Base-by-base conservation (phyloP, 2,797 vertebrate species). In the Lagorchestes hirsutus region DNA sequence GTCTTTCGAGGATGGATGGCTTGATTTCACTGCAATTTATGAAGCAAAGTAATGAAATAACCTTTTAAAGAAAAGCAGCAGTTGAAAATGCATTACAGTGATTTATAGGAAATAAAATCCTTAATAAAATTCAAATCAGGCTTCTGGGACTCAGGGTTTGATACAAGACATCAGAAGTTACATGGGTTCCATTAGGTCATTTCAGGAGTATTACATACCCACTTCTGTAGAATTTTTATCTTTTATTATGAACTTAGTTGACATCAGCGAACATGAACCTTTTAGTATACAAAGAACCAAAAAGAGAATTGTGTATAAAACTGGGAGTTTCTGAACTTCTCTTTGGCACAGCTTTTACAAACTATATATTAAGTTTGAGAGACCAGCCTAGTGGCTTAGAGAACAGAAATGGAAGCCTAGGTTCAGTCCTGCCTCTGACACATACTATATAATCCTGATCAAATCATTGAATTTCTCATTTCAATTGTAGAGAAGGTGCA, bases 121-220 rank as follows among this genome's bases (percentile, higher is more conserved):
- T 94, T 93, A 92, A 55, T 97, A 92, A 96, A 96, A 95, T 97
- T 97, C 82, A 52, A 27, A 46, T 90, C 67, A 93, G 94, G 50
- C 55, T 27, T 96, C 96, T 94, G 91, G 58, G 58, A 95, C 93
- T 94, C 24, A 46, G 58, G 94, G 40, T 96, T 96, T 54, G 82
- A 90, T 91, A 93, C 40, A 27, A 29, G 92, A 90, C 54, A 62
- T 8, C 40, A 82, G 22, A 29, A 92, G 93, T 90, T 74, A 46
- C 6, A 82, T 82, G 67, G 40, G 18, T 82, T 40, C 74, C 40
- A 46, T 82, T 40, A 46, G 40, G 74, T 82, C 18, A 82, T 82
- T 82, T 82, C 18, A 46, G n/a, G 67, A 82, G 0, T 46, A 6
- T 82, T 82, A 9, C 6, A 46, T 24, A 82, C 8, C 40, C 8